Conservation (phyloP, 2,888 invertebrate species). For the Pristionchus fissidentatus region DNA sequence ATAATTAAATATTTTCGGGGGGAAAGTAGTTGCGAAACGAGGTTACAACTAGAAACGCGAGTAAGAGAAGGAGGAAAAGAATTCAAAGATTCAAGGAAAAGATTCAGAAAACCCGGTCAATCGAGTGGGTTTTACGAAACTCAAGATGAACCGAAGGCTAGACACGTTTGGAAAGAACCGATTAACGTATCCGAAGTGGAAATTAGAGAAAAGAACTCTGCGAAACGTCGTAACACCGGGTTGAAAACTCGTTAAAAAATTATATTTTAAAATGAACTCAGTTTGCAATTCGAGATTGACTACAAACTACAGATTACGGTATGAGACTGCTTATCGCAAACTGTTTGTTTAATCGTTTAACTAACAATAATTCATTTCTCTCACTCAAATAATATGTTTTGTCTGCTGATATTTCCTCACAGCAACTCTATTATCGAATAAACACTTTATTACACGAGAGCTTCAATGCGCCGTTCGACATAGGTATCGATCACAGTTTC, state of each 20-base stretch:
- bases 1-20: no score
- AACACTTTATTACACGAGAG: slow-evolving; percentile 34
- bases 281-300: no score
- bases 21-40: no score
- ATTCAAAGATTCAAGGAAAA: no score
- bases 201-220: neutral
- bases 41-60: no score
- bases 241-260: neutral
- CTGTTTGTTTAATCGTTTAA: neutral
- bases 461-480: neutral
- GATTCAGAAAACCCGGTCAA: no score
- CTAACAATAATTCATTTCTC: neutral
- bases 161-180: no score
- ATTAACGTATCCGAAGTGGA: neutral
- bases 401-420: neutral
- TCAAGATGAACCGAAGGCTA: no score
- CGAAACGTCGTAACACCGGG: neutral
- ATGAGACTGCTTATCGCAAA: neutral
- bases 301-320: slow-evolving; percentile 3
- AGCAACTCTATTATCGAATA: neutral
- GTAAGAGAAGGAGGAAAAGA: no score
- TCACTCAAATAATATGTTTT: neutral
- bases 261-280: no score
- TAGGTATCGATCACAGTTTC: neutral
- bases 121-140: no score